These are phyloP conservation scores for Dione vanillae DNA, from an alignment of 2,888 invertebrate genomes.

Conservation along the genomic window DNA sequence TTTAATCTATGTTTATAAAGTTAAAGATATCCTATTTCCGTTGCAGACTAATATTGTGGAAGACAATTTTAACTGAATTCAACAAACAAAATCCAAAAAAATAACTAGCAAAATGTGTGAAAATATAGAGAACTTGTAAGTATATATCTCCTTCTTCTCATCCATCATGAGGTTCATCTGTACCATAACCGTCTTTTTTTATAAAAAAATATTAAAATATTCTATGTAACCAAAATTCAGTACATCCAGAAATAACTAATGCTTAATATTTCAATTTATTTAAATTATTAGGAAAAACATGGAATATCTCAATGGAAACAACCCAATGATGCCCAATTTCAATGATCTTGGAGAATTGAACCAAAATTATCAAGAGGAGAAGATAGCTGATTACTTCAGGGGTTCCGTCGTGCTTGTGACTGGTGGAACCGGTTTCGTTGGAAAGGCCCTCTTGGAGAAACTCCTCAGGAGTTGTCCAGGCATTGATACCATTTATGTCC, in stretches of 20 bases:
- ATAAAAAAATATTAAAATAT: no score
- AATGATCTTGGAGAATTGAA: conserved; percentile 52
- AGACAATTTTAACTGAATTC: conserved; percentile 46
- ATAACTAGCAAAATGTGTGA: conserved; percentile 55
- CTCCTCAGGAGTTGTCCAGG: conserved; percentile 93
- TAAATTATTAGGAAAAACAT: conserved; percentile 58
- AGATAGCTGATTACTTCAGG: conserved; percentile 80
- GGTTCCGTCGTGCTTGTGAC: conserved; percentile 82
- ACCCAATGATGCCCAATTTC: conserved; percentile 60
- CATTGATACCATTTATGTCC: conserved; percentile 90
- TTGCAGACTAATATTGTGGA: conserved; percentile 62
- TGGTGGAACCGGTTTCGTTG: conserved; percentile 93
- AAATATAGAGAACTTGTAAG: conserved; percentile 64
- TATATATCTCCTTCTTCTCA: no score
- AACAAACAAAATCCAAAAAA: conserved; percentile 52
- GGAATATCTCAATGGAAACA: conserved; percentile 70
- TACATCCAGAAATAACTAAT: not conserved
- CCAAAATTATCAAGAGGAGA: conserved; percentile 56
- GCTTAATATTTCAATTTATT: not conserved
- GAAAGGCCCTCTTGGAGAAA: conserved; percentile 97
- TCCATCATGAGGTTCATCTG: no score
- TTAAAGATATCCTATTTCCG: conserved; percentile 46
- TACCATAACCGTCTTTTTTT: no score
- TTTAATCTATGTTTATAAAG: no score
- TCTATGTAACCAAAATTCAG: no score